Evolutionary conservation across 1,140 invertebrate species (phyloP), one percentile per base, ranked within the genome.

Genomic region (Bursaphelenchus mucronatus): DNA sequence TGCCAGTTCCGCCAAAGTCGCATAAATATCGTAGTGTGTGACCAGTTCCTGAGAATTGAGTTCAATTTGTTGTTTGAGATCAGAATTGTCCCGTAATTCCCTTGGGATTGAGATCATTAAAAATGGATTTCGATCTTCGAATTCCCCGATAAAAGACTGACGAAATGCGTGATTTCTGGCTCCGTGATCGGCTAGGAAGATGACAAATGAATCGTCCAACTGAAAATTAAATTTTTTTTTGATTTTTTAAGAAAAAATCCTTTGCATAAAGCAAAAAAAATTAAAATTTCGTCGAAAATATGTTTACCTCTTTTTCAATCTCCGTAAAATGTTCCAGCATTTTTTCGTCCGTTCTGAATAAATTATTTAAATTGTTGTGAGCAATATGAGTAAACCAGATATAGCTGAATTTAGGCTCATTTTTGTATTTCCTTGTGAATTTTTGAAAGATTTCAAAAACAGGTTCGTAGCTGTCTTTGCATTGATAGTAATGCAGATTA

Each of bases 21-120:
- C 57, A 50, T 59, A 59, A 30, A 59, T 11, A 59, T 59, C 57
- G 40, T n/a, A 59, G 4, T 59, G 57, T 3, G 57, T 19, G 57
- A 50, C 11, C 13, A 59, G 30, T n/a, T 41, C 40, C 30, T 59
- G 19, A n/a, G 21, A 41, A 7, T 59, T 59, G 11, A 17, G 13
- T 13, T 59, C 15, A 3, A 59, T 41, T 59, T 59, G 57, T 17
- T 39, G 1, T 3, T 44, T 50, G 10, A 59, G 30, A 43, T 59
- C 40, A 2, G 13, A 40, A 39, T 59, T 45, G 2, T 59, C 11
- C 11, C 57, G 57, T 17, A 59, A 50, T 30, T 59, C 6, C 21
- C 40, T 17, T 17, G 57, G 57, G 40, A 59, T 11, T 44, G 19
- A 44, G 21, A 59, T 39, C 13, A 40, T n/a, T 44, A 59, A 59